Percentiles rank a stretch among this genome's conserved stretches.
Evolutionary conservation across 2,888 invertebrate genomes (phyloP).

Genomic region (Tachina grossa): DNA sequence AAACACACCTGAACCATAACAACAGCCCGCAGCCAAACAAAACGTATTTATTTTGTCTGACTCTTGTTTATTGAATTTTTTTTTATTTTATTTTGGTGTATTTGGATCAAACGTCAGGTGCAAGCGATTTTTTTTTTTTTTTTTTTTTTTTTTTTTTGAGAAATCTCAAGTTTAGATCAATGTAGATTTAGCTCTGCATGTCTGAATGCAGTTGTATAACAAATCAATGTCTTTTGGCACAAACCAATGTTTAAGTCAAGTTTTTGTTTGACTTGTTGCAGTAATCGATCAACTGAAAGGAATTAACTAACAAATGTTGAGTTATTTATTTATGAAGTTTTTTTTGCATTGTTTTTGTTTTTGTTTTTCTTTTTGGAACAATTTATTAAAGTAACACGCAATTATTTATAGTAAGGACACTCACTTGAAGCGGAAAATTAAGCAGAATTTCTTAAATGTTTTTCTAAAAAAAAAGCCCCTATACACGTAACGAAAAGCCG

Average conservation of each 20-base stretch:
- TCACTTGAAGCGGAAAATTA: neutral
- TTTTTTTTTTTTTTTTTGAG: neutral
- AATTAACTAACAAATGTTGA: slow-evolving; percentile 45
- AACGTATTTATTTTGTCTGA: slow-evolving; percentile 30
- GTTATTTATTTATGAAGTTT: slow-evolving; percentile 14
- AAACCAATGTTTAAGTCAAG: slow-evolving; percentile 50
- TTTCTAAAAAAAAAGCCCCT: neutral
- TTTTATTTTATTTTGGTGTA: slow-evolving; percentile 23
- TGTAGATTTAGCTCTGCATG: slow-evolving; percentile 18
- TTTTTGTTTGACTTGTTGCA: slow-evolving; percentile 60
- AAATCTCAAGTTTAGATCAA: slow-evolving; percentile 57
- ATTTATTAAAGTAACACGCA: slow-evolving; percentile 65
- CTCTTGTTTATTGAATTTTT: slow-evolving; percentile 7
- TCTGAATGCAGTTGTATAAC: slow-evolving; percentile 49
- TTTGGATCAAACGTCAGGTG: slow-evolving; percentile 68
- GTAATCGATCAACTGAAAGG: slow-evolving; percentile 68
- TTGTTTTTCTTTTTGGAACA: slow-evolving; percentile 21
- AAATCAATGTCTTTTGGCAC: slow-evolving; percentile 46
- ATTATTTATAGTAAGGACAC: slow-evolving; percentile 41
- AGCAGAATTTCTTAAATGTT: neutral
- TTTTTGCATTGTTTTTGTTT: neutral
- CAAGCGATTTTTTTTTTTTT: slow-evolving; percentile 40
- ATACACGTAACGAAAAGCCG: neutral
- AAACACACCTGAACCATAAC: slow-evolving; percentile 34
- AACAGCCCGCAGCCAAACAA: slow-evolving; percentile 47